Percentiles rank a stretch among this genome's conserved stretches.
phyloP scores from a whole-genome alignment of 2,888 invertebrate species.

The Hoplodrina blanda region DNA sequence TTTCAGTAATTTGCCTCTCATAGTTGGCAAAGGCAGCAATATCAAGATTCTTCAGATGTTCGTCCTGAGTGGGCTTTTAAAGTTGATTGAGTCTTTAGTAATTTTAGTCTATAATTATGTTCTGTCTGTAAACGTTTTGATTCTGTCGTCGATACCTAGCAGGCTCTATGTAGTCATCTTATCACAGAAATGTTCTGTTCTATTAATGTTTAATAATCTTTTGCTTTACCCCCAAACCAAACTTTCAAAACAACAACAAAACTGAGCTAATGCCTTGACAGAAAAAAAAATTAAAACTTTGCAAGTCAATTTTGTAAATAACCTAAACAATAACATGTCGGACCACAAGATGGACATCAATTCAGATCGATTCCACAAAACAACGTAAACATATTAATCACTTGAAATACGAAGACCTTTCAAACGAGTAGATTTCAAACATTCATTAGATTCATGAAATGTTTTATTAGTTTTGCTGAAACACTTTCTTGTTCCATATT shows the following conservation, averaged over 20 bases:
- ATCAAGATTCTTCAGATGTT: conserved; percentile 35
- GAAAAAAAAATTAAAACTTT: conserved; percentile 21
- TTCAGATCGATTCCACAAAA: conserved; percentile 48
- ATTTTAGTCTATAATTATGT: conserved; percentile 15
- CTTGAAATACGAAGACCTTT: conserved; percentile 20
- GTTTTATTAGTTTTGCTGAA: background rate
- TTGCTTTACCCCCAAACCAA: too few relatives aligned
- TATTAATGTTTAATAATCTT: background rate
- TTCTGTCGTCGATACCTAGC: conserved; percentile 11
- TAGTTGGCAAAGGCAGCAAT: conserved; percentile 22
- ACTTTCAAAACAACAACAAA: too few relatives aligned
- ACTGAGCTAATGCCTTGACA: too few relatives aligned
- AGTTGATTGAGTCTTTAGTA: conserved; percentile 34
- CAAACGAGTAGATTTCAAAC: conserved; percentile 14
- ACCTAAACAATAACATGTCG: conserved; percentile 17
- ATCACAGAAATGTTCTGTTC: background rate
- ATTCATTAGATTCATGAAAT: conserved; percentile 9
- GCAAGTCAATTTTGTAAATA: conserved; percentile 40
- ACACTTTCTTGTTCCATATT: conserved; percentile 1
- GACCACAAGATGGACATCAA: conserved; percentile 31
- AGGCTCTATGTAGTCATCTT: background rate
- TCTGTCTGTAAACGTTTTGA: background rate
- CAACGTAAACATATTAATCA: conserved; percentile 57
- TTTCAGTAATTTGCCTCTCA: conserved; percentile 2
- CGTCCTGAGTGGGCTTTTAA: conserved; percentile 37